Evolutionary conservation across 2,113 vertebrate genomes (phyloP), one percentile per base, ranked within the genome.

Genomic region (Psittacula cyanocephala): DNA sequence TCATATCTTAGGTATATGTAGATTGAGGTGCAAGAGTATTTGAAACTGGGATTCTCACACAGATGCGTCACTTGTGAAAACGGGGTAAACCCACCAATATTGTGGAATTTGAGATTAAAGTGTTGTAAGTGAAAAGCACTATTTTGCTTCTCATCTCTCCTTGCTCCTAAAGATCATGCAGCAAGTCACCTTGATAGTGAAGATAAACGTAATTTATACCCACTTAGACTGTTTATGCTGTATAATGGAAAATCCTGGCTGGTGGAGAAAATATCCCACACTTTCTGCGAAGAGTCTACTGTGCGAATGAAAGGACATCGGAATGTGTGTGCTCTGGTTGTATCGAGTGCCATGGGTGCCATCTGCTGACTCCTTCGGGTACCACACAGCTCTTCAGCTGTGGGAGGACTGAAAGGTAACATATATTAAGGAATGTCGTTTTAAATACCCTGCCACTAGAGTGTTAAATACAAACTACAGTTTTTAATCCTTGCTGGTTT

Each of bases 311-410:
- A 83, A 62, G 72, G 75, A 33, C 37, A 5, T 24, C 24, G 17
- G 67, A 16, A 14, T 6, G 10, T 17, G 19, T 9, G 31, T 15
- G 44, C 59, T 86, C 9, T 39, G 75, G 29, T 57, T 89, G 31
- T 41, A 22, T 15, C 1, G 4, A 89, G 81, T 49, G 67, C 81
- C 55, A 28, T 67, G 94, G 94, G 68, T 97, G 96, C 96, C 96
- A 92, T 86, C 96, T 97, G 91, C 92, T 92, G 96, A 75, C 95
- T 92, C 8, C 9, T 93, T 39, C 12, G 2, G 33, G 88, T 49
- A 94, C 29, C 80, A 39, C 80, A 53, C 19, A 37, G n/a, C 63
- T 35, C 22, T 28, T 49, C 41, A 43, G 64, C 46, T 31, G 13
- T 43, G 50, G 47, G 33, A 68, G 65, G 52, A 31, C 22, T 47